These are phyloP conservation scores for Nilaparvata lugens DNA, from an alignment of 1,140 invertebrate genomes.

Conservation along the genomic window DNA sequence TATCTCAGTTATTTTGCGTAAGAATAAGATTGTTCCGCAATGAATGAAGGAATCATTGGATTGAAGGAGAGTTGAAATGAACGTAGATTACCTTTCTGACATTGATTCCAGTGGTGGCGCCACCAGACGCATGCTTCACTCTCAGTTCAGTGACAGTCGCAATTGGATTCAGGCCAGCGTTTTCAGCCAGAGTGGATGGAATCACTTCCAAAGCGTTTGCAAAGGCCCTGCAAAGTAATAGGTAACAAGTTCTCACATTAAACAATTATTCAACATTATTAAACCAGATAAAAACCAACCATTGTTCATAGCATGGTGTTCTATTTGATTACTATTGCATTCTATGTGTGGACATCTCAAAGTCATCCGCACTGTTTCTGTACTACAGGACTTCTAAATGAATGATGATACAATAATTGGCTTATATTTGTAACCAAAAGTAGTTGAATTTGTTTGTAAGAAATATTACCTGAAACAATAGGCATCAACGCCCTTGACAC, in stretches of 20 bases:
- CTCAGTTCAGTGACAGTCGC: constrained; percentile 93
- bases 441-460: too few relatives aligned
- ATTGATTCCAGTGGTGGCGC: constrained; percentile 86
- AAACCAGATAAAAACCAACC: neutral
- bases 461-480: constrained; percentile 63
- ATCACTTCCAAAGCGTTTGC: constrained; percentile 95
- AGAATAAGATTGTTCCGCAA: too few relatives aligned
- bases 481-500: constrained; percentile 82
- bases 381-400: too few relatives aligned
- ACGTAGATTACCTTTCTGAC: constrained; percentile 58
- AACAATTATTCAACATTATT: neutral
- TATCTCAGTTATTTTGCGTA: too few relatives aligned
- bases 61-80: too few relatives aligned
- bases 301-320: neutral
- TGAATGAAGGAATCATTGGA: too few relatives aligned
- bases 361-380: too few relatives aligned
- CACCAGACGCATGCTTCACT: constrained; percentile 81
- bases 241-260: constrained; percentile 6
- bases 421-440: too few relatives aligned
- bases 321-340: too few relatives aligned
- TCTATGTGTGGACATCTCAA: too few relatives aligned
- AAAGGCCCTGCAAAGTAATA: constrained; percentile 58
- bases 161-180: constrained; percentile 97
- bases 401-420: too few relatives aligned
- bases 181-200: constrained; percentile 97